Conservation (phyloP, 2,888 invertebrate genomes). For the Digitonthophagus gazella region DNA sequence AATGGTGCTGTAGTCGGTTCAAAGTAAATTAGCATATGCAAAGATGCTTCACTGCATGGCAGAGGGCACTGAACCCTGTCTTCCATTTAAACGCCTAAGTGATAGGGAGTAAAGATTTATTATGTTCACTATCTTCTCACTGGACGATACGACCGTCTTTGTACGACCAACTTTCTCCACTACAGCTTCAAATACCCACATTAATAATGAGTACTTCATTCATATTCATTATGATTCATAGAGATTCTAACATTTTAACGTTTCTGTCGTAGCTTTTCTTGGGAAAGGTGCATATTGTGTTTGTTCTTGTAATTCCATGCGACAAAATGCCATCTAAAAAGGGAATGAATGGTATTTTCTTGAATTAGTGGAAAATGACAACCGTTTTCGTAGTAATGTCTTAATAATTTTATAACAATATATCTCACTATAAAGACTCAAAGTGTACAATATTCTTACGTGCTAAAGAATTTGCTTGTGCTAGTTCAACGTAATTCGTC, state of each 20-base stretch:
- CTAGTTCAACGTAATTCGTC: no score
- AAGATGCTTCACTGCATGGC: conserved; percentile 19
- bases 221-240: neutral
- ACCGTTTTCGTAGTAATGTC: neutral
- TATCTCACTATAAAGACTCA: neutral
- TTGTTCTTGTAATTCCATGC: neutral
- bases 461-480: neutral
- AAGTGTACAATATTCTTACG: neutral
- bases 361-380: no score
- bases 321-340: no score
- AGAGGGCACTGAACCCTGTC: conserved; percentile 25
- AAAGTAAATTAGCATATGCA: conserved; percentile 26
- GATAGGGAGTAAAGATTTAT: neutral
- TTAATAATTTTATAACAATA: neutral
- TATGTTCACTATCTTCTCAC: neutral
- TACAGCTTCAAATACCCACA: neutral
- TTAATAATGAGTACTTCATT: neutral
- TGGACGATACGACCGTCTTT: neutral
- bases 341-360: no score
- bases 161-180: neutral
- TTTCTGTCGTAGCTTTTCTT: no score
- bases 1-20: conserved; percentile 8
- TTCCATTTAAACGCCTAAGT: neutral
- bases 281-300: no score
- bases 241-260: no score